Evolutionary conservation across 2,113 vertebrate genomes (phyloP).

Genomic region (Heloderma charlesbogerti): DNA sequence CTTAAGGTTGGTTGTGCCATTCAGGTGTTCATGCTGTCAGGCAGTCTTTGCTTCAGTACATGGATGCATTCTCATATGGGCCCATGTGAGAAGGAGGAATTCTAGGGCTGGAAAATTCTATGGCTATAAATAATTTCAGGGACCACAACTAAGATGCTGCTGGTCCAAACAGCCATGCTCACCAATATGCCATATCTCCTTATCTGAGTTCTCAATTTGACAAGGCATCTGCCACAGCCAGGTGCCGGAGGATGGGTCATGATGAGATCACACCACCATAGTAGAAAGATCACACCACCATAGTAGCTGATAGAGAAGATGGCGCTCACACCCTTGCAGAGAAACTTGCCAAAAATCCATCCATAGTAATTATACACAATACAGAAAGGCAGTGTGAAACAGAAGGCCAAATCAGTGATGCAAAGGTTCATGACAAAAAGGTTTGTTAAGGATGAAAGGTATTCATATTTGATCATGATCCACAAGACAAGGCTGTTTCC

Average conservation of each 20-base stretch:
- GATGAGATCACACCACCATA: constrained; percentile 87
- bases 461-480: constrained; percentile 88
- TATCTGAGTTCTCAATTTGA: constrained; percentile 75
- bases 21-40: neutral
- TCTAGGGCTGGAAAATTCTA: neutral
- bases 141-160: constrained; percentile 77
- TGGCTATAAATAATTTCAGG: constrained; percentile 79
- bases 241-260: constrained; percentile 89
- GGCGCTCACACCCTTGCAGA: constrained; percentile 83
- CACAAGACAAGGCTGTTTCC: constrained; percentile 89
- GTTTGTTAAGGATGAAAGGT: constrained; percentile 86
- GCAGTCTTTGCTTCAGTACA: constrained; percentile 65
- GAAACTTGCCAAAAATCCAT: constrained; percentile 84
- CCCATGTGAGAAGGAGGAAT: constrained; percentile 41
- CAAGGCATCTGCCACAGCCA: constrained; percentile 85
- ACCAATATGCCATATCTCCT: constrained; percentile 65
- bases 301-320: constrained; percentile 89
- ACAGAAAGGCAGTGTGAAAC: constrained; percentile 87
- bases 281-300: constrained; percentile 88
- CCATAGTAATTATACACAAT: constrained; percentile 69
- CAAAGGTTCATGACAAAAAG: constrained; percentile 90
- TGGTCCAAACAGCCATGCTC: constrained; percentile 78
- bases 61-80: constrained; percentile 64
- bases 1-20: neutral
- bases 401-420: constrained; percentile 89